Evolutionary conservation across 2,113 vertebrate species (phyloP), one percentile per base, ranked within the genome.

Genomic region (Leucosticte australis): DNA sequence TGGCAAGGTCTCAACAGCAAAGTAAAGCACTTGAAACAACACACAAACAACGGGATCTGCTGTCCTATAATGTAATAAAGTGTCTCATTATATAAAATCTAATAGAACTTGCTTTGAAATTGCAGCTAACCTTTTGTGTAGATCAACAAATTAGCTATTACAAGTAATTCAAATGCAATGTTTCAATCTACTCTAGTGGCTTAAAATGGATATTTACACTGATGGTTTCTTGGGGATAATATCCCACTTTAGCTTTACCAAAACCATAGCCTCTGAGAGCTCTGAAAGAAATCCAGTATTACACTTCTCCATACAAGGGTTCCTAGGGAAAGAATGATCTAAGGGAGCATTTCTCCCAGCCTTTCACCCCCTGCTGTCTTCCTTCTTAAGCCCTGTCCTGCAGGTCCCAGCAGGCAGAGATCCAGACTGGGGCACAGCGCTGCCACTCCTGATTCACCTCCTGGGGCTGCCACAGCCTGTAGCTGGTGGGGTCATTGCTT

Each of bases 391-490:
- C 20, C 10, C 47, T 42, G 39, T 27, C 44, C 44, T 35, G 30
- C 33, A 49, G 39, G 69, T 89, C 15, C 52, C 60, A 82, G 44
- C 33, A 74, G 46, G 23, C 24, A 53, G 53, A 33, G 46, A 28
- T 26, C 64, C 70, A 31, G 65, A 31, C 37, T 35, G 53, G 26
- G 59, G 20, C 64, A 76, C 0, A 1, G 49, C 0, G 0, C 23
- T 77, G 68, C n/a, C 27, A 4, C 19, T 71, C 62, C 47, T 39
- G 39, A 46, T 60, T 22, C 60, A 19, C 18, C 42, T 67, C 30
- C 56, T 0, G 1, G 31, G 12, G 16, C 65, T 78, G 56, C 42
- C 0, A 0, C 35, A 87, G 74, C 23, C 64, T 2, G 0, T 6
- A 24, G 28, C 31, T 35, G 13, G 15, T 55, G 37, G 31, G 21